These are phyloP conservation scores for Odiellus spinosus DNA, from an alignment of 2,888 invertebrate genomes.

Conservation along the genomic window DNA sequence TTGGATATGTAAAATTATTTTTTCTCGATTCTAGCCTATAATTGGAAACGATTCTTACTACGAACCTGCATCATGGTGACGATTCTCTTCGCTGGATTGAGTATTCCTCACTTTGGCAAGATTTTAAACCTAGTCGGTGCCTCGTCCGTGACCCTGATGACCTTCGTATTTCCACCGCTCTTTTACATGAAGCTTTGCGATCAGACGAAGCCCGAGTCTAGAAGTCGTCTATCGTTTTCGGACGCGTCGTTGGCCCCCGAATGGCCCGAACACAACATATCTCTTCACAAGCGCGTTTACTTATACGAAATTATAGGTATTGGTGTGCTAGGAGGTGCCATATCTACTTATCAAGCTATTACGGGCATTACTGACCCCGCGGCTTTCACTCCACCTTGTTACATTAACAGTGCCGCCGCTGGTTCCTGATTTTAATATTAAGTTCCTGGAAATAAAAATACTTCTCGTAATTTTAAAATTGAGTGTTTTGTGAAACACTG, in stretches of 20 bases:
- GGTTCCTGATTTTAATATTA: no score
- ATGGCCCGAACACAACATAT: not conserved
- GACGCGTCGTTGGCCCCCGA: no score
- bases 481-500: no score
- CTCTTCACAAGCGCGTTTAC: slow-evolving; percentile 2
- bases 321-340: slow-evolving; percentile 9
- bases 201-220: slow-evolving; percentile 34
- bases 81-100: slow-evolving; percentile 59
- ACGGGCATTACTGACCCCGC: slow-evolving; percentile 6
- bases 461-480: no score
- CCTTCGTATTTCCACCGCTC: slow-evolving; percentile 67
- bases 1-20: no score
- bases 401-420: slow-evolving; percentile 9
- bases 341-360: slow-evolving; percentile 11
- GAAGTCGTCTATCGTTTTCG: no score
- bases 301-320: slow-evolving; percentile 5
- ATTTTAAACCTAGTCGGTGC: slow-evolving; percentile 75
- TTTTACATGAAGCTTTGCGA: slow-evolving; percentile 53
- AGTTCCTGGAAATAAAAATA: no score
- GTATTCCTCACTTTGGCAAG: slow-evolving; percentile 67
- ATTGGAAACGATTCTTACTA: slow-evolving; percentile 50
- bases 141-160: slow-evolving; percentile 60
- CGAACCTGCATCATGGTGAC: slow-evolving; percentile 51
- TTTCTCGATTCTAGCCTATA: slow-evolving; percentile 45
- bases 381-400: slow-evolving; percentile 12